Conservation (phyloP, 2,888 invertebrate species). For the Corbicula japonica region DNA sequence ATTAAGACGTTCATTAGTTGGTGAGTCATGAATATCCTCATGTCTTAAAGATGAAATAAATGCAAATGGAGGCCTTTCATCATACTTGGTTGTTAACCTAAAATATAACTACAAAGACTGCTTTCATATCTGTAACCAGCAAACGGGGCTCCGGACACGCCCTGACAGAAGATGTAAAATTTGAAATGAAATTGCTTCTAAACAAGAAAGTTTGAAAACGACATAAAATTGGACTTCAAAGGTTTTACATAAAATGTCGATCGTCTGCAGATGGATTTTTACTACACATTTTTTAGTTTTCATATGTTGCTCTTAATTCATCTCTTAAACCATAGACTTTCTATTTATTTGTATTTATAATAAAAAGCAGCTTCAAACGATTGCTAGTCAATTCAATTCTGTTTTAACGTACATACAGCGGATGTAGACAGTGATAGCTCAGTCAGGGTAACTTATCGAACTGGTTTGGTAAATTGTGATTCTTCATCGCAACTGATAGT, state of each 20-base stretch:
- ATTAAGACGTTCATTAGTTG: no score
- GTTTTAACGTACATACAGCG: no score
- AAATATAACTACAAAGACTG: slow-evolving; percentile 26
- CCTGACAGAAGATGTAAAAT: slow-evolving; percentile 4
- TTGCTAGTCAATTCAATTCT: no score
- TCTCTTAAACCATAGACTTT: no score
- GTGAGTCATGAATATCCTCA: slow-evolving; percentile 27
- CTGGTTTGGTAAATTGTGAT: no score
- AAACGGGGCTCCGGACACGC: slow-evolving; percentile 16
- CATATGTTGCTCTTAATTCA: slow-evolving; percentile 17
- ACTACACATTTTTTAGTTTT: slow-evolving; percentile 23
- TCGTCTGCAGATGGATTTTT: not conserved
- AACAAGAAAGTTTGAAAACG: slow-evolving; percentile 18
- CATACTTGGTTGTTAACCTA: slow-evolving; percentile 23
- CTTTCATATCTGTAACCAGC: slow-evolving; percentile 14
- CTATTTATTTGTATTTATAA: no score
- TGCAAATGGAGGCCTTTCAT: slow-evolving; percentile 34
- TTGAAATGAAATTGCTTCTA: slow-evolving; percentile 18
- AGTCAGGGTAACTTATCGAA: no score
- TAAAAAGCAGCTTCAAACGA: no score
- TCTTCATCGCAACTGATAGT: no score
- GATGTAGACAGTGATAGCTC: no score
- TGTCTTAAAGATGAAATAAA: slow-evolving; percentile 24
- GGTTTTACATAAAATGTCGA: not conserved
- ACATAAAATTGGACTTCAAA: slow-evolving; percentile 34